Conservation (phyloP, 2,113 vertebrate genomes). For the Seriola quinqueradiata region DNA sequence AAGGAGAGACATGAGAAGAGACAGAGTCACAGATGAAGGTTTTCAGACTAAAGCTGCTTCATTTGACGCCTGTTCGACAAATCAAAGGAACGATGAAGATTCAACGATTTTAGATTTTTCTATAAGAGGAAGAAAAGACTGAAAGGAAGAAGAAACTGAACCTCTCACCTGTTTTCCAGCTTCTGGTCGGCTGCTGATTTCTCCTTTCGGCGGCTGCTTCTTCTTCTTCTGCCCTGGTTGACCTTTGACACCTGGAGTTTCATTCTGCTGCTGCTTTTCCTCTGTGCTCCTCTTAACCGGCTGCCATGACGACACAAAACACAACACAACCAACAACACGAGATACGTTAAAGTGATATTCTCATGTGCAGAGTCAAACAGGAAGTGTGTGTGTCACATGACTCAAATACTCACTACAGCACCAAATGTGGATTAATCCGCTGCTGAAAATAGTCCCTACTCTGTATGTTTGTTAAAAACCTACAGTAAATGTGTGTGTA, state of each 20-base stretch:
- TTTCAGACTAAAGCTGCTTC: background rate
- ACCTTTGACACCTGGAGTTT: constrained; percentile 29
- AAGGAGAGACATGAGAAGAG: background rate
- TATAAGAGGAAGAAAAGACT: too few species aligned
- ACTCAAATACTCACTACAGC: too few species aligned
- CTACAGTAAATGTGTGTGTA: too few species aligned
- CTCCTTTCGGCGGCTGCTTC: constrained; percentile 45
- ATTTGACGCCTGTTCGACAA: background rate
- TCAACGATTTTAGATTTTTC: too few species aligned
- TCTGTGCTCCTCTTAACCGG: constrained; percentile 65
- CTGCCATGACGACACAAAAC: constrained; percentile 64
- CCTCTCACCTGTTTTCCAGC: constrained; percentile 84
- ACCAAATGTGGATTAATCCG: too few species aligned
- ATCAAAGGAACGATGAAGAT: background rate
- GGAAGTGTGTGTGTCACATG: too few species aligned
- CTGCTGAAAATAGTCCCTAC: too few species aligned
- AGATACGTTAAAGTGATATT: background rate
- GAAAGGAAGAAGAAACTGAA: background rate
- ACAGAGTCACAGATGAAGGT: too few species aligned
- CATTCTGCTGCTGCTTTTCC: constrained; percentile 3
- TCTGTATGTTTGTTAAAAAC: too few species aligned
- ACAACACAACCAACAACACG: background rate
- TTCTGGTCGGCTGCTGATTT: constrained; percentile 78
- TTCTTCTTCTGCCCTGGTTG: constrained; percentile 30
- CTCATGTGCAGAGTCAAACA: too few species aligned